Percentiles rank a stretch among this genome's conserved stretches.
phyloP scores from a whole-genome alignment of 2,888 invertebrate species.

The Amphimallon solstitiale region DNA sequence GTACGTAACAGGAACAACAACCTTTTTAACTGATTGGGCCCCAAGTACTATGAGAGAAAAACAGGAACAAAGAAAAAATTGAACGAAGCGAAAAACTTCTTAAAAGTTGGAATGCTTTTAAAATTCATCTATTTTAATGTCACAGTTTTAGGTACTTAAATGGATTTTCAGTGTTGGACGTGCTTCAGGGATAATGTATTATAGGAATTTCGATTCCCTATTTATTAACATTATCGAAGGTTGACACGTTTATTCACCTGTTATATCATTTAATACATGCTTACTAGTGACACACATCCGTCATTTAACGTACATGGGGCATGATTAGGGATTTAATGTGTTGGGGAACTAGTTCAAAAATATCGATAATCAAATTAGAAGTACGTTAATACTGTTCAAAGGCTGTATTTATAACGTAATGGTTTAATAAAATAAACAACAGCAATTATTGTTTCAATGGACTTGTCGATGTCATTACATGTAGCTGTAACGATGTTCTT shows the following conservation, averaged over 20 bases:
- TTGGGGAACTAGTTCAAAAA: no score
- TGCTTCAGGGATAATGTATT: constrained; percentile 35
- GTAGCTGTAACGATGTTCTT: no score
- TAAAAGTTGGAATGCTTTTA: constrained; percentile 50
- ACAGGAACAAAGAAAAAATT: constrained; percentile 24
- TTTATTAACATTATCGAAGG: constrained; percentile 21
- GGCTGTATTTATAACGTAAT: no score
- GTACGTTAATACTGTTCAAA: no score
- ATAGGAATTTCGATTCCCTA: constrained; percentile 21
- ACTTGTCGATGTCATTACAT: no score
- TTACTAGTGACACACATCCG: constrained; percentile 12
- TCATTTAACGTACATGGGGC: constrained; percentile 23
- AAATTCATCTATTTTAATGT: constrained; percentile 56
- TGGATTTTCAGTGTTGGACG: constrained; percentile 55
- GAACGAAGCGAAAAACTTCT: constrained; percentile 44
- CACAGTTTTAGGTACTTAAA: constrained; percentile 50
- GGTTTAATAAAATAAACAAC: no score
- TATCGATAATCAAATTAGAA: no score
- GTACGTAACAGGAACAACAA: constrained; percentile 1
- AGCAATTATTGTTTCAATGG: no score
- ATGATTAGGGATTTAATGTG: no score
- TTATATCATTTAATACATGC: constrained; percentile 30
- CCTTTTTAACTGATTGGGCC: constrained; percentile 17
- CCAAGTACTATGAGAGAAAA: constrained; percentile 41
- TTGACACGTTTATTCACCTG: constrained; percentile 16